Percentiles rank a stretch among this genome's conserved stretches.
Conservation (phyloP, 2,888 invertebrate genomes). For the Eupithecia tripunctaria region DNA sequence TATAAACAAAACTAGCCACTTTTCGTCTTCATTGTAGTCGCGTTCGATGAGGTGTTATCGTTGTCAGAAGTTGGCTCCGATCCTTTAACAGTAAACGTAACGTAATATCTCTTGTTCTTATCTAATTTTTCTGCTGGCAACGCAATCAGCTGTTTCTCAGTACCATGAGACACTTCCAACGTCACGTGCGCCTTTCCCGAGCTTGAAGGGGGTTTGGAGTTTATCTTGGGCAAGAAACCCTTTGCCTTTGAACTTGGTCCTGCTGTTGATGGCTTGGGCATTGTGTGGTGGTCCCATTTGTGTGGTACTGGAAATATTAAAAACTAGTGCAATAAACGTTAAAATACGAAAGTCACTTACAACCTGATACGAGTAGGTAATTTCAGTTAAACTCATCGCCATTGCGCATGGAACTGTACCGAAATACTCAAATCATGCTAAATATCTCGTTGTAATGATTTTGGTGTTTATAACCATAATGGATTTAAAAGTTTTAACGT, state of each 20-base stretch:
- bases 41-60: constrained; percentile 72
- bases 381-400: too few species aligned
- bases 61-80: constrained; percentile 84
- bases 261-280: constrained; percentile 88
- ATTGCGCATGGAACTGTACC: too few species aligned
- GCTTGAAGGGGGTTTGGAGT: constrained; percentile 70
- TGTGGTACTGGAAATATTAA: constrained; percentile 86
- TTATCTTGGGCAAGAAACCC: constrained; percentile 89
- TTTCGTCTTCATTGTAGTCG: constrained; percentile 74
- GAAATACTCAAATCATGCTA: too few species aligned
- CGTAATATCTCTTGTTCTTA: constrained; percentile 95
- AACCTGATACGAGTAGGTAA: too few species aligned
- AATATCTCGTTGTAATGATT: too few species aligned
- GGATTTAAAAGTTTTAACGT: too few species aligned
- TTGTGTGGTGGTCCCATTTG: constrained; percentile 90
- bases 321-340: background rate
- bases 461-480: too few species aligned
- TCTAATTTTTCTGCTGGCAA: constrained; percentile 94
- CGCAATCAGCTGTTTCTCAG: constrained; percentile 93
- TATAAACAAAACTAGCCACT: constrained; percentile 58
- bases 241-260: constrained; percentile 74
- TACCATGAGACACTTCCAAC: constrained; percentile 93
- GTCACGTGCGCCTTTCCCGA: constrained; percentile 85
- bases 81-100: constrained; percentile 95
- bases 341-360: too few species aligned